phyloP scores from a whole-genome alignment of 2,113 vertebrate genomes.

The Haliaeetus leucogaster region DNA sequence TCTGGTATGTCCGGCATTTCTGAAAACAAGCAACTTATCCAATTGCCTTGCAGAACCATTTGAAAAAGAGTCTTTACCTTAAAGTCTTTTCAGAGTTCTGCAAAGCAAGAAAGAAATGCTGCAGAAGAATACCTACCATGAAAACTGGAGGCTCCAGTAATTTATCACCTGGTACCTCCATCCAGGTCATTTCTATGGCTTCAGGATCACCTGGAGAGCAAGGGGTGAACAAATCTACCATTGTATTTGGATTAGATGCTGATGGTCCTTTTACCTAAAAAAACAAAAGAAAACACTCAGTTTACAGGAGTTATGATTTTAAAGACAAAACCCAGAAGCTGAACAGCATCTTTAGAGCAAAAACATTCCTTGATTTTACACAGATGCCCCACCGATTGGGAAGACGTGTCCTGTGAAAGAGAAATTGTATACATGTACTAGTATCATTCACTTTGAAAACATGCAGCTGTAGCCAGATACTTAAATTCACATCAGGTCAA shows the following conservation, averaged over 20 bases:
- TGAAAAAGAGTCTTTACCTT: neutral
- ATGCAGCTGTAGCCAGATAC: neutral
- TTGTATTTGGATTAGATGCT: conserved; percentile 70
- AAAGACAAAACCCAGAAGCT: neutral
- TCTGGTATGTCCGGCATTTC: neutral
- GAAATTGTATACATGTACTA: neutral
- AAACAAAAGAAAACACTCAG: neutral
- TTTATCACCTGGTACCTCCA: conserved; percentile 92
- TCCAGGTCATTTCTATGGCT: conserved; percentile 94
- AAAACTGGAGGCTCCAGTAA: conserved; percentile 88
- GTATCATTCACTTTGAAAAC: neutral
- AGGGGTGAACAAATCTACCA: conserved; percentile 86
- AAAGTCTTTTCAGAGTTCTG: neutral
- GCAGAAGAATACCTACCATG: conserved; percentile 79
- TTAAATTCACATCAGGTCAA: neutral
- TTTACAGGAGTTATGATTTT: neutral
- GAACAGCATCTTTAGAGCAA: neutral
- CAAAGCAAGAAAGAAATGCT: neutral
- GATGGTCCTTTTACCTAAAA: conserved; percentile 86
- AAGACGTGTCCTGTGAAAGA: neutral
- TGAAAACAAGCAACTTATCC: neutral
- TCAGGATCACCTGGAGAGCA: conserved; percentile 92
- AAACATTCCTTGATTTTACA: neutral
- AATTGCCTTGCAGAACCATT: neutral
- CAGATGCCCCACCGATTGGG: neutral